Conservation (phyloP, 1,140 invertebrate species). For the Trinorchestia longiramus region DNA sequence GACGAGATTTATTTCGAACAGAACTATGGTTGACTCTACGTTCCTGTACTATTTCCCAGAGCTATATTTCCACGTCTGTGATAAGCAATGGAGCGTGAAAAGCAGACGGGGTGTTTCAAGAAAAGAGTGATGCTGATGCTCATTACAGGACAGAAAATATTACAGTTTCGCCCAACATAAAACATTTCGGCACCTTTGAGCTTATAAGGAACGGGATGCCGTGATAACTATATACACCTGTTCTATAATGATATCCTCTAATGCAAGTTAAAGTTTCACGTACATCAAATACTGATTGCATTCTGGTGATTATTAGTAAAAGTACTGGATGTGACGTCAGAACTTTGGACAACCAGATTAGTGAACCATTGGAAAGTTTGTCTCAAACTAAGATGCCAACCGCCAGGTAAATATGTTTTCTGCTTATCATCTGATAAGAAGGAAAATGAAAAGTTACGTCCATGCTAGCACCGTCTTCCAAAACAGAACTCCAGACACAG, state of each 20-base stretch:
- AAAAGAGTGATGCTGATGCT: neutral
- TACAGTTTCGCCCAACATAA: too few species aligned
- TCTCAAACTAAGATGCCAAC: neutral
- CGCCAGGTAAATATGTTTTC: neutral
- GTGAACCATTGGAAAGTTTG: neutral
- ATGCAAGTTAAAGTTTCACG: too few species aligned
- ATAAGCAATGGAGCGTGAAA: neutral
- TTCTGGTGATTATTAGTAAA: too few species aligned
- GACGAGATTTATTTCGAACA: neutral
- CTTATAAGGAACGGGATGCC: too few species aligned
- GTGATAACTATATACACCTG: too few species aligned
- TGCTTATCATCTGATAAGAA: neutral
- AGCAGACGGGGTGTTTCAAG: neutral
- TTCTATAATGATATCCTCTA: too few species aligned
- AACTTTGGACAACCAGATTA: too few species aligned
- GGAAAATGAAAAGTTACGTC: neutral
- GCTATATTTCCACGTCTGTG: neutral
- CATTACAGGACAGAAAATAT: neutral
- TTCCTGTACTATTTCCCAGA: neutral
- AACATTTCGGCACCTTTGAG: too few species aligned
- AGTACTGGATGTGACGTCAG: too few species aligned
- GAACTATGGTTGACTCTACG: neutral
- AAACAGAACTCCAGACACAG: neutral
- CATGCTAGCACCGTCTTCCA: neutral
- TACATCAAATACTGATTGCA: too few species aligned